Conservation (phyloP, 2,888 invertebrate species). For the Melitaea athalia region DNA sequence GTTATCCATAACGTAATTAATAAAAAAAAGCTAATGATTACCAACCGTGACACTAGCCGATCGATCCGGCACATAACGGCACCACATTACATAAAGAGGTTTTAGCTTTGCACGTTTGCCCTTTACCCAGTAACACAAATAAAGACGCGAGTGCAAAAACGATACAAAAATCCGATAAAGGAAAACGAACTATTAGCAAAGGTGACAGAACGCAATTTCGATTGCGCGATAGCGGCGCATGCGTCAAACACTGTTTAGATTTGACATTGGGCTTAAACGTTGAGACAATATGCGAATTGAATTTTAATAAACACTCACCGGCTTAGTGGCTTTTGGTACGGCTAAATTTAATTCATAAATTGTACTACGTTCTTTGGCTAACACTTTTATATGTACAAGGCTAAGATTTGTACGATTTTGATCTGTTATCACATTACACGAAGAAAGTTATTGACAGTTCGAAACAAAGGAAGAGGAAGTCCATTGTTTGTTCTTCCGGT, state of each 20-base stretch:
- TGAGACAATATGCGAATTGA: slow-evolving; percentile 65
- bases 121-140: slow-evolving; percentile 79
- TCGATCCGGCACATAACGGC: not conserved
- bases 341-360: slow-evolving; percentile 31
- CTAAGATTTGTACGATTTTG: not conserved
- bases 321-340: slow-evolving; percentile 21
- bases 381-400: slow-evolving; percentile 20
- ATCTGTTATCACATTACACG: slow-evolving; percentile 17
- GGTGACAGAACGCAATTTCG: slow-evolving; percentile 48
- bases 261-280: slow-evolving; percentile 65
- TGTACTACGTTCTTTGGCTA: too few species aligned
- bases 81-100: slow-evolving; percentile 10
- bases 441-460: slow-evolving; percentile 69
- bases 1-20: not conserved
- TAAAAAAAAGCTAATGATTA: slow-evolving; percentile 8
- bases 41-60: slow-evolving; percentile 18
- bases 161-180: slow-evolving; percentile 41
- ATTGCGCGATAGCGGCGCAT: slow-evolving; percentile 41
- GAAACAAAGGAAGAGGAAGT: slow-evolving; percentile 68
- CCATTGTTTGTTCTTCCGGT: slow-evolving; percentile 60
- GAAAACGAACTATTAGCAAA: slow-evolving; percentile 45
- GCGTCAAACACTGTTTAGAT: slow-evolving; percentile 56
- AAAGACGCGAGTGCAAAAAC: slow-evolving; percentile 56
- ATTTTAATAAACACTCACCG: slow-evolving; percentile 54
- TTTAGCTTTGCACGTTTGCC: slow-evolving; percentile 56